Evolutionary conservation across 2,797 vertebrate genomes (phyloP).

Genomic region (Lagodon rhomboides): DNA sequence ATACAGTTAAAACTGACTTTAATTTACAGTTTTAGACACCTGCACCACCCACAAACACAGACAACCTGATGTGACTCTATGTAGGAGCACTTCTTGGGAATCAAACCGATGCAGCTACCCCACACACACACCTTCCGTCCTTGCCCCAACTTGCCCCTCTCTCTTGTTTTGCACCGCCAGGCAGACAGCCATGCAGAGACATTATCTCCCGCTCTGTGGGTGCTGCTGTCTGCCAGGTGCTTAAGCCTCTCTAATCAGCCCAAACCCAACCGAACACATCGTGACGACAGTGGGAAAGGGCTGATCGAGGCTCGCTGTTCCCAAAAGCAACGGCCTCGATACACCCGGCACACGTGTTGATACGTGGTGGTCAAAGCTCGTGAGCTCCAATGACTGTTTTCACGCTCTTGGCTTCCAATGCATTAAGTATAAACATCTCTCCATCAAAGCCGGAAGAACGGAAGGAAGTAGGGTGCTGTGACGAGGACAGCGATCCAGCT

Average conservation of each 20-base stretch:
- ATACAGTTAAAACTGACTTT: neutral
- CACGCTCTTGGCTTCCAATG: constrained; percentile 44
- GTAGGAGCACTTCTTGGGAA: constrained; percentile 54
- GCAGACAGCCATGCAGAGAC: constrained; percentile 64
- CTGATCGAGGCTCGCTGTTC: constrained; percentile 7
- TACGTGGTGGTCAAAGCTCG: constrained; percentile 6
- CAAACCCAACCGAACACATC: constrained; percentile 51
- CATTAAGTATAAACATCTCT: constrained; percentile 61
- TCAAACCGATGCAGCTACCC: constrained; percentile 52
- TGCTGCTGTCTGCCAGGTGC: constrained; percentile 72
- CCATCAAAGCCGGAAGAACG: constrained; percentile 28
- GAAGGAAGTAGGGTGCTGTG: constrained; percentile 25
- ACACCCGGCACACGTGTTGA: constrained; percentile 2
- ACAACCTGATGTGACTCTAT: constrained; percentile 36
- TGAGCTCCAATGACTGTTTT: constrained; percentile 17
- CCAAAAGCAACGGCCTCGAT: neutral
- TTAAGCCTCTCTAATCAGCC: constrained; percentile 70
- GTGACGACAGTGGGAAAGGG: constrained; percentile 57
- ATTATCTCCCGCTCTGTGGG: constrained; percentile 56
- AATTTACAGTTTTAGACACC: neutral
- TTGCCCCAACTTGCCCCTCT: constrained; percentile 79
- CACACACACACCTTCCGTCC: constrained; percentile 60
- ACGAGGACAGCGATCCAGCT: constrained; percentile 43
- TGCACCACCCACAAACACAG: constrained; percentile 2
- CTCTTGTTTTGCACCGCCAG: constrained; percentile 68